Conservation (phyloP, 2,888 invertebrate species). For the Thecophora atra region DNA sequence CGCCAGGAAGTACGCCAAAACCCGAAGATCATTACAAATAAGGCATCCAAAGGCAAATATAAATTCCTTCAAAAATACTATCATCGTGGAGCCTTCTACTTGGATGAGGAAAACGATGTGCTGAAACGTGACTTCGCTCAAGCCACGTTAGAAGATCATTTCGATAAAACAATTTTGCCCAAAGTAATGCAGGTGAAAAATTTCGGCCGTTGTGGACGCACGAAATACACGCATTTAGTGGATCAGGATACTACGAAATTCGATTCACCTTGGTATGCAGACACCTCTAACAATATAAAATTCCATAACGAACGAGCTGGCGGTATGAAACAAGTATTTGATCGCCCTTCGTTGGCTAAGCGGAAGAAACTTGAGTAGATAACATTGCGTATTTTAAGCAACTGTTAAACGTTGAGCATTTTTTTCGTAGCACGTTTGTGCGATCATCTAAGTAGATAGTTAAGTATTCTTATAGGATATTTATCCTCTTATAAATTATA, state of each 20-base stretch:
- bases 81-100: conserved; percentile 98
- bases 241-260: conserved; percentile 99
- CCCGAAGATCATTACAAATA: conserved; percentile 93
- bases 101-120: conserved; percentile 92
- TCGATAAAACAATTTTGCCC: conserved; percentile 97
- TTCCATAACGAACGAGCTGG: conserved; percentile 89
- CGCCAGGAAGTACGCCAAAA: conserved; percentile 87
- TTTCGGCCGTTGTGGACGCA: conserved; percentile 97
- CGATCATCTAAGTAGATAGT: no score
- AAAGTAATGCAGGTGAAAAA: conserved; percentile 99
- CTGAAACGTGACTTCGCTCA: conserved; percentile 94
- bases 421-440: no score
- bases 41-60: conserved; percentile 96
- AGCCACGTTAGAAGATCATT: conserved; percentile 97
- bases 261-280: conserved; percentile 96
- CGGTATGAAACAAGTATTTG: conserved; percentile 92
- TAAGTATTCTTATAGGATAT: no score
- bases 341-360: conserved; percentile 76
- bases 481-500: no score
- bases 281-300: conserved; percentile 87
- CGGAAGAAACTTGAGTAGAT: conserved; percentile 60
- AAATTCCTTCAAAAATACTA: conserved; percentile 99
- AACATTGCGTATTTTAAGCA: no score
- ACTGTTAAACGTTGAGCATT: no score
- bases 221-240: conserved; percentile 98